Evolutionary conservation across 2,113 vertebrate genomes (phyloP), one percentile per base, ranked within the genome.

Genomic region (Pogona vitticeps): DNA sequence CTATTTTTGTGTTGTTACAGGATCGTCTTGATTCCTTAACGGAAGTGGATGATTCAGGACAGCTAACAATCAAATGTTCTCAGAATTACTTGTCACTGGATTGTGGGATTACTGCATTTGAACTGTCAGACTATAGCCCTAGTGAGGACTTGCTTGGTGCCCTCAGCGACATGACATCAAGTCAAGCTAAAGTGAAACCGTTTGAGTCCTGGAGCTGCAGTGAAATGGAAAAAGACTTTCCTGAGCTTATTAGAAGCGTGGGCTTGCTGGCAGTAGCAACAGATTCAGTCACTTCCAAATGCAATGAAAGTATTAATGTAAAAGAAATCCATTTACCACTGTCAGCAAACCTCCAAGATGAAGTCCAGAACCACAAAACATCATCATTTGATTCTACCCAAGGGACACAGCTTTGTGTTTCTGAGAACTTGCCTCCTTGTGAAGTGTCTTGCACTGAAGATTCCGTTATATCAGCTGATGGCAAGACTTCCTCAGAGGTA

Each of bases 21-120:
- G 97, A 97, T 76, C 98, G 99, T 1, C 97, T 99, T 75, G 98
- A 99, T 90, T 97, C 98, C 88, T 95, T 99, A 94, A 99, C 98
- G 0, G 98, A 99, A 93, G 97, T 98, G 91, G 99, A 99, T 73
- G 98, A 98, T 94, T 98, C 98, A n/a, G 98, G 98, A 87, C 98
- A 98, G 93, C 93, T 99, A 94, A 99, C 98, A 13, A 99, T 99
- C 88, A 98, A 98, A 96, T 99, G 99, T 95, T 99, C 98, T 92
- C 98, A 98, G 91, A 98, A 99, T 95, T 99, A 99, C 93, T 97
- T 99, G 92, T 99, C 99, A 31, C 90, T 99, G 89, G 99, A 99
- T 95, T 99, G 99, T 78, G 99, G 99, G 18, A 99, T 99, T 95
- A 99, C 99, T 33, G 99, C 99, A 73, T 99, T 97, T 78, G 99